phyloP scores from a whole-genome alignment of 2,888 invertebrate species.

The Periphyllus acericola region DNA sequence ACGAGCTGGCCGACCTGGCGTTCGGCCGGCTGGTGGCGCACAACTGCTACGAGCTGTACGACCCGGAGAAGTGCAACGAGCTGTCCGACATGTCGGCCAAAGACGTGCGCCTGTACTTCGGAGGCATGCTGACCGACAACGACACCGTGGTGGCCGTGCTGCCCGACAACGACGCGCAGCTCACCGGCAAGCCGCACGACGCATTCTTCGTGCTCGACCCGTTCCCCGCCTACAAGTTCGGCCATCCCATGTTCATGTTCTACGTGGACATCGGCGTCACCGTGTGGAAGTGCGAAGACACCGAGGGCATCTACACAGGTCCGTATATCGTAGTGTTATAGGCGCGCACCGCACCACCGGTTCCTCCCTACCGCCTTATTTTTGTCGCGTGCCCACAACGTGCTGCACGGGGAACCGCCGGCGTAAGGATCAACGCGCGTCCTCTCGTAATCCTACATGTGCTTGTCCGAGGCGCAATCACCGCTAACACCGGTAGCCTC shows the following conservation, averaged over 20 bases:
- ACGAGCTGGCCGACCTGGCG: slow-evolving; percentile 49
- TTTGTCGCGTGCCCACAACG: too few relatives aligned
- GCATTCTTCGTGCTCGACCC: slow-evolving; percentile 68
- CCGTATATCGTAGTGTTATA: slow-evolving; percentile 64
- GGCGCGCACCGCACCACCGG: too few relatives aligned
- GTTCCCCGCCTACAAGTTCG: slow-evolving; percentile 69
- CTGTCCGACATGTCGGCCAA: slow-evolving; percentile 48
- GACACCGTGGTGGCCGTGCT: slow-evolving; percentile 63
- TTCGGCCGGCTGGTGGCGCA: slow-evolving; percentile 37
- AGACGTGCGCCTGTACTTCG: slow-evolving; percentile 61
- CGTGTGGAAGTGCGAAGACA: slow-evolving; percentile 66
- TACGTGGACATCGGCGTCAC: slow-evolving; percentile 67
- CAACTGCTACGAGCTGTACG: slow-evolving; percentile 54
- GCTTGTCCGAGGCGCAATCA: too few relatives aligned
- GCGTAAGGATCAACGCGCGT: too few relatives aligned
- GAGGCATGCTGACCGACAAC: slow-evolving; percentile 63
- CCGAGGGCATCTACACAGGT: slow-evolving; percentile 68
- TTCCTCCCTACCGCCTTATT: too few relatives aligned
- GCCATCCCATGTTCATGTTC: slow-evolving; percentile 69
- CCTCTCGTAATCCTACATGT: too few relatives aligned
- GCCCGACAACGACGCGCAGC: slow-evolving; percentile 64
- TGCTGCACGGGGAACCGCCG: too few relatives aligned
- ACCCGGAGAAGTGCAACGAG: slow-evolving; percentile 49
- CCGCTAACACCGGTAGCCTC: too few relatives aligned
- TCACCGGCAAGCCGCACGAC: slow-evolving; percentile 64